A percentile compares a stretch with the other conserved stretches of the same genome.
phyloP scores from a whole-genome alignment of 2,888 invertebrate species.

The Ophraella communa region DNA sequence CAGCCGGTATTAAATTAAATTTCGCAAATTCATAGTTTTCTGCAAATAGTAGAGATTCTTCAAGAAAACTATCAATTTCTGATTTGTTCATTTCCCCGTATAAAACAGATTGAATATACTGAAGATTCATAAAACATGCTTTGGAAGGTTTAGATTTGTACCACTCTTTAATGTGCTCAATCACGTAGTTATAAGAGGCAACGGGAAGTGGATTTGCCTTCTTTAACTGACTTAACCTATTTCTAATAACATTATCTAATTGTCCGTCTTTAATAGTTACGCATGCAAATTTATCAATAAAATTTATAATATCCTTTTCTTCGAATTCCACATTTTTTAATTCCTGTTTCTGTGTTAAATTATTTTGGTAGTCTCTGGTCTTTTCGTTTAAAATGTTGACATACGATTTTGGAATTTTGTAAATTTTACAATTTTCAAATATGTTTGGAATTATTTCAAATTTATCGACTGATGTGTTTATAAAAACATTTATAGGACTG shows the following conservation, averaged over 20 bases:
- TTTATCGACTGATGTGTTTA: background rate
- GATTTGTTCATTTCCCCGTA: constrained; percentile 1
- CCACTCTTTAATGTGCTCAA: constrained; percentile 1
- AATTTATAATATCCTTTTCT: background rate
- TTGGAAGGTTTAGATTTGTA: background rate
- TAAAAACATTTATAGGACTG: background rate
- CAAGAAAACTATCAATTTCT: background rate
- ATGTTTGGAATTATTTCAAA: background rate
- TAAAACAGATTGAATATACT: background rate
- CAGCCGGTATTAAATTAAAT: background rate
- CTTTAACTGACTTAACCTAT: background rate
- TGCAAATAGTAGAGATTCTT: background rate
- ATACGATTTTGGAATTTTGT: background rate
- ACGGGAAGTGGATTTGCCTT: background rate
- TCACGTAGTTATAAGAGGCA: background rate
- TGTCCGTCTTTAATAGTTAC: background rate
- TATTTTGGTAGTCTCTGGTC: background rate
- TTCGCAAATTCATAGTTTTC: background rate
- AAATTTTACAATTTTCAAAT: constrained; percentile 1
- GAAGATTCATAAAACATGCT: background rate
- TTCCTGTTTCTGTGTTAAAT: background rate
- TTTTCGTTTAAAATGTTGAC: background rate
- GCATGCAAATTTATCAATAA: background rate
- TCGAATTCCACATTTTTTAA: background rate
- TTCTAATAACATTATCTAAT: background rate